Evolutionary conservation across 2,113 vertebrate genomes (phyloP), one percentile per base, ranked within the genome.

Genomic region (Heterochromis multidens): DNA sequence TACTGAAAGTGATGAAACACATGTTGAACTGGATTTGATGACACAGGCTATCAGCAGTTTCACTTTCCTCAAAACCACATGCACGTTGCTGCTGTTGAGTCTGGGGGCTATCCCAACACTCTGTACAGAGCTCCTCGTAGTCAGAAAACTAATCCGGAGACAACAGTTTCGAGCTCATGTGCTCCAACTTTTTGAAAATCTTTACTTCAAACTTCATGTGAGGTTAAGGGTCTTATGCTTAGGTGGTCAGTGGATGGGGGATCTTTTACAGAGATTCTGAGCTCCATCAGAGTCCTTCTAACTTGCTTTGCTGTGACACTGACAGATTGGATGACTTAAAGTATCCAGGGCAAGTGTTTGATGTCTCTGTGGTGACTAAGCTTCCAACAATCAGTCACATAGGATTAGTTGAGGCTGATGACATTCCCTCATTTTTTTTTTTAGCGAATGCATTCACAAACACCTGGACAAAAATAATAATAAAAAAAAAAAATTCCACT

Each of bases 331-430:
- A 59, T 77, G 46, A 82, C 80, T 46, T 87, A 17, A 85, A 82
- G 80, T 88, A 89, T 93, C 79, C 88, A 92, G 88, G 88, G 62
- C 88, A 91, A 87, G 81, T 40, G 77, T 91, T 78, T 85, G 81
- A 87, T 82, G 85, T 87, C 60, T 63, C 52, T 52, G 43, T 62
- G 3, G 31, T 1, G 17, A 29, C 63, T 79, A 19, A 63, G 77
- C 35, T 62, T 31, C 21, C 17, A 82, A 70, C 65, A 76, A 23
- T 35, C 52, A 61, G 61, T 94, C 92, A 88, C 37, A 85, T 91
- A 88, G 88, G 85, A 85, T 88, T 67, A 67, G 46, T 11, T 23
- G 6, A 56, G 2, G 7, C n/a, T 37, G 33, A 29, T 3, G 3
- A 58, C 65, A 27, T 57, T 21, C 49, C 6, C 40, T 5, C 14